A percentile compares a stretch with the other conserved stretches of the same genome.
These are phyloP conservation scores for Agriotes lineatus DNA, from an alignment of 2,888 invertebrate species.

Conservation along the genomic window DNA sequence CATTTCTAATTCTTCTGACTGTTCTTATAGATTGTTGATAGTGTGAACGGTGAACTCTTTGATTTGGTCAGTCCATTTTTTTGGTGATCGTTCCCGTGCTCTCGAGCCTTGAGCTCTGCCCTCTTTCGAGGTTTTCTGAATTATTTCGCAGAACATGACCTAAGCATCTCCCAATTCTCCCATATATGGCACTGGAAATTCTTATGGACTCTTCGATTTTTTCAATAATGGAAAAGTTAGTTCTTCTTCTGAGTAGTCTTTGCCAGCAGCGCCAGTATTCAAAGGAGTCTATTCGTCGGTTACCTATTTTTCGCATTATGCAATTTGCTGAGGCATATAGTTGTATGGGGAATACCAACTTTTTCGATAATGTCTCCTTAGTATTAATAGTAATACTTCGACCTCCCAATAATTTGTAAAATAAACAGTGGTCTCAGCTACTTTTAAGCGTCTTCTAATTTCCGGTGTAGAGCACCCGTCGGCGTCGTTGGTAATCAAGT, in stretches of 20 bases:
- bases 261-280: not conserved
- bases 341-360: constrained; percentile 2
- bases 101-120: not conserved
- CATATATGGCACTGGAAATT: not conserved
- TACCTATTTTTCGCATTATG: not conserved
- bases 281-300: not conserved
- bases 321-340: constrained; percentile 1
- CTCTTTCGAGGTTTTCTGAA: not conserved
- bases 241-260: constrained; percentile 1
- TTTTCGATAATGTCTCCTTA: not conserved
- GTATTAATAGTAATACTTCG: not conserved
- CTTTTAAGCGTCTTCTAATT: not conserved
- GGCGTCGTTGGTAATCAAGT: not conserved
- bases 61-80: constrained; percentile 1
- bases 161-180: not conserved
- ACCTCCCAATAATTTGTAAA: not conserved
- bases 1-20: not conserved
- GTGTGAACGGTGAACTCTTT: not conserved
- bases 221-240: constrained; percentile 1
- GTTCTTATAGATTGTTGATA: not conserved
- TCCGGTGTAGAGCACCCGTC: not conserved
- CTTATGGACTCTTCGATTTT: not conserved
- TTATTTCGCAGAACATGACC: not conserved
- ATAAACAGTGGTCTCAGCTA: constrained; percentile 15
- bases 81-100: constrained; percentile 4